Evolutionary conservation across 2,888 invertebrate species (phyloP).

Genomic region (Gonocerus acuteangulatus): DNA sequence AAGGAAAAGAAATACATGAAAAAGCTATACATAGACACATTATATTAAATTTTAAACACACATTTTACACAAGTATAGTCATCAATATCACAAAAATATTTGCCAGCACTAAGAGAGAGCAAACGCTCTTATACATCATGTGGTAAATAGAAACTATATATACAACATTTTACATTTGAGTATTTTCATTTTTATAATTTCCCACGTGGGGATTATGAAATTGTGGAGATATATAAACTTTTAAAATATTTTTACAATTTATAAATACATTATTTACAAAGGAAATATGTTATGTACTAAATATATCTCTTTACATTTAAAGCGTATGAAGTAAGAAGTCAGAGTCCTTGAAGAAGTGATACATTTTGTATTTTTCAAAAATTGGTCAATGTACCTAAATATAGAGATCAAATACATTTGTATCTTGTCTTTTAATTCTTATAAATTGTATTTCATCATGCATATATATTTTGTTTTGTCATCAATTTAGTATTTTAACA

Average conservation of each 20-base stretch:
- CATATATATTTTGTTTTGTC: no score
- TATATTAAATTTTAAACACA: neutral
- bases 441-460: no score
- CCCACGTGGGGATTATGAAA: neutral
- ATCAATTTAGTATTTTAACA: no score
- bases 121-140: slow-evolving; percentile 11
- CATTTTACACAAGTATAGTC: neutral
- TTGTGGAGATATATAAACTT: slow-evolving; percentile 7
- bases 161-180: neutral
- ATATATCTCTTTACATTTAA: slow-evolving; percentile 2
- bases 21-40: no score
- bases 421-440: no score
- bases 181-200: neutral
- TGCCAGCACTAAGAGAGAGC: slow-evolving; percentile 10
- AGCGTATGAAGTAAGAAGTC: slow-evolving; percentile 3
- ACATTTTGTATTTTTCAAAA: no score
- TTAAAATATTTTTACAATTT: slow-evolving; percentile 8
- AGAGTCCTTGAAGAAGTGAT: neutral
- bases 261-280: slow-evolving; percentile 17
- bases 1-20: no score
- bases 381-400: no score
- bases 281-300: slow-evolving; percentile 3
- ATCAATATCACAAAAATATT: slow-evolving; percentile 16
- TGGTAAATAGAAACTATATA: slow-evolving; percentile 16
- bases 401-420: no score